Conservation (phyloP, 1,140 invertebrate species). For the Pteromalus puparum region DNA sequence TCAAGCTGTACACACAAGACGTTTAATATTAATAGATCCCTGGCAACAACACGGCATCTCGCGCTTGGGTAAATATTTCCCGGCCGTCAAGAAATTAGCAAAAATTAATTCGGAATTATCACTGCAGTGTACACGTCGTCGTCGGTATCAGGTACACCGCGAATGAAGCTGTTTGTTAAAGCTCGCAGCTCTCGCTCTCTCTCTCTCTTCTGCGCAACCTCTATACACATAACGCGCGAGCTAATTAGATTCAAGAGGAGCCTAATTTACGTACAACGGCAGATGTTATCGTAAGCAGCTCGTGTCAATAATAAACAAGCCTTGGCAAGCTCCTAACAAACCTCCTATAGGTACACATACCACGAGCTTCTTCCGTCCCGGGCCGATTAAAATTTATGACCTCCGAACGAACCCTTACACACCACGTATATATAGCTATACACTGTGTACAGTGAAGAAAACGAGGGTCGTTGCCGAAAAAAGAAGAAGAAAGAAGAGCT, state of each 20-base stretch:
- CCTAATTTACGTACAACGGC: constrained; percentile 45
- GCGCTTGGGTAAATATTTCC: constrained; percentile 9
- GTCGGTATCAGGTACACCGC: background rate
- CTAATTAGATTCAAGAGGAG: constrained; percentile 32
- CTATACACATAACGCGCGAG: background rate
- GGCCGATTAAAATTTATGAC: constrained; percentile 41
- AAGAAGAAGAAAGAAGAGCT: background rate
- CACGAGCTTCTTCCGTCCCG: background rate
- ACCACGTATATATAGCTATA: too few relatives aligned
- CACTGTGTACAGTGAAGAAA: too few relatives aligned
- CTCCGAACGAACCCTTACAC: background rate
- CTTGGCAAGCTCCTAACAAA: constrained; percentile 5
- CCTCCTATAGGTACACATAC: background rate
- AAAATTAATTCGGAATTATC: constrained; percentile 34
- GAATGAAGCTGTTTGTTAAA: constrained; percentile 35
- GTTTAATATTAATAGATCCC: background rate
- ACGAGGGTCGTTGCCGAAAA: background rate
- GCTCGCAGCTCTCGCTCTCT: background rate
- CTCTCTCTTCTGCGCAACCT: too few relatives aligned
- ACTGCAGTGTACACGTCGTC: background rate
- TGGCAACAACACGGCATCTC: background rate
- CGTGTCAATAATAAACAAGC: constrained; percentile 47
- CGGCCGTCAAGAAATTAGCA: constrained; percentile 25
- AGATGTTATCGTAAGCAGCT: constrained; percentile 43
- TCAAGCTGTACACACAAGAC: background rate